Conservation (phyloP, 2,888 invertebrate species). For the Malthinus seriepunctatus region DNA sequence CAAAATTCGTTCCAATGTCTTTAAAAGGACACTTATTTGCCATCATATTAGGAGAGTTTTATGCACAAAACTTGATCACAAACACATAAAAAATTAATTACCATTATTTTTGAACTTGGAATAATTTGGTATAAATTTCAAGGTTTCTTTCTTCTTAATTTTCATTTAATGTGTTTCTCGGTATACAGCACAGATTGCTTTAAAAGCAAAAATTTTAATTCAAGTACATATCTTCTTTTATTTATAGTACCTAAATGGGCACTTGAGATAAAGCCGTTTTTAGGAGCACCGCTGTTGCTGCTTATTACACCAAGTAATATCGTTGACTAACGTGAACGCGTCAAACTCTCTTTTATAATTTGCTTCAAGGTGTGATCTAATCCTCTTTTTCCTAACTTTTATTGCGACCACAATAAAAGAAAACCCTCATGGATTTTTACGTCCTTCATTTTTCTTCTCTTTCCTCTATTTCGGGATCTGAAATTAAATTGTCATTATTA, state of each 20-base stretch:
- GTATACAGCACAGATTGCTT: background rate
- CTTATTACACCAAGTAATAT: conserved; percentile 16
- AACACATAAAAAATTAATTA: background rate
- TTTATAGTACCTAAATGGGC: conserved; percentile 14
- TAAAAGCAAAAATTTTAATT: conserved; percentile 11
- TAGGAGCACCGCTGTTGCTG: conserved; percentile 13
- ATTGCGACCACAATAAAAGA: too few species aligned
- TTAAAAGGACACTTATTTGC: conserved; percentile 21
- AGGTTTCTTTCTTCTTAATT: background rate
- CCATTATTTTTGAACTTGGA: background rate
- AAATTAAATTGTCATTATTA: background rate
- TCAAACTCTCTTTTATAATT: conserved; percentile 18
- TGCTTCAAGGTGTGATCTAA: conserved; percentile 10
- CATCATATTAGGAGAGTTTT: conserved; percentile 22
- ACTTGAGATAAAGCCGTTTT: conserved; percentile 18
- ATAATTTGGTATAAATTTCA: background rate
- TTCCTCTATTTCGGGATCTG: background rate
- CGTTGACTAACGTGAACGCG: conserved; percentile 16
- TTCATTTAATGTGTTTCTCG: background rate
- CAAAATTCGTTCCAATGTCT: conserved; percentile 15
- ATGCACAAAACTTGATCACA: background rate
- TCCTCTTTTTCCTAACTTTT: conserved; percentile 1
- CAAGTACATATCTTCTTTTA: conserved; percentile 21
- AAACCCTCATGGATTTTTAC: too few species aligned
- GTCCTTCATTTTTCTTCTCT: too few species aligned